Evolutionary conservation across 2,113 vertebrate genomes (phyloP), one percentile per base, ranked within the genome.

Genomic region (Osmerus eperlanus): DNA sequence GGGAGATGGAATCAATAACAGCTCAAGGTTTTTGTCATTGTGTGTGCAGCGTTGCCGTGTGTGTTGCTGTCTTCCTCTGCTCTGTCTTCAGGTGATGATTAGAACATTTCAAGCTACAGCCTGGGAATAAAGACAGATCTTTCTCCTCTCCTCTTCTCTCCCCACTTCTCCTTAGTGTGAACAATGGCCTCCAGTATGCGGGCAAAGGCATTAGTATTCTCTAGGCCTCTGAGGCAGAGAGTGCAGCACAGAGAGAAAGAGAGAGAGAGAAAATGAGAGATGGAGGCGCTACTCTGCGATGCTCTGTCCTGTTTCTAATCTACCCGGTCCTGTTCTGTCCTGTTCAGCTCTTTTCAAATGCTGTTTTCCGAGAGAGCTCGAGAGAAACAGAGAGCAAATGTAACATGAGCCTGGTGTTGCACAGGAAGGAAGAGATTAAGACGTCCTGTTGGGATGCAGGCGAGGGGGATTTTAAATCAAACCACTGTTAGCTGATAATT

Each of bases 141-240:
- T 28, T 63, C 9, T n/a, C 4, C 53, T 55, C 2, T 56, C 3
- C 51, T 29, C 66, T 67, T 0, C 19, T 18, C 25, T 25, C 66
- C 32, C 63, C 59, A 70, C 25, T 51, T 3, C 54, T 47, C 41
- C 41, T 47, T 1, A 47, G 60, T 53, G 62, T 80, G 76, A 78
- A 66, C 73, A 72, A 72, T 82, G 72, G 76, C 80, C 76, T 51
- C 76, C 78, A 67, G 70, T 83, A 12, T 79, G 65, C 78, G 81
- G 65, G 67, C 78, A 74, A 55, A 53, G 67, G 68, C 76, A 83
- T 87, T 81, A 82, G 81, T 80, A 82, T 88, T 88, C 79, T 77
- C 47, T 5, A 52, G 65, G 71, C 64, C 71, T 23, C 47, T 64
- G 55, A 56, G 55, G n/a, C 15, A 56, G 55, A 56, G 55, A 56